Evolutionary conservation across 2,888 invertebrate genomes (phyloP).

Genomic region (Eristalinus sepulchralis): DNA sequence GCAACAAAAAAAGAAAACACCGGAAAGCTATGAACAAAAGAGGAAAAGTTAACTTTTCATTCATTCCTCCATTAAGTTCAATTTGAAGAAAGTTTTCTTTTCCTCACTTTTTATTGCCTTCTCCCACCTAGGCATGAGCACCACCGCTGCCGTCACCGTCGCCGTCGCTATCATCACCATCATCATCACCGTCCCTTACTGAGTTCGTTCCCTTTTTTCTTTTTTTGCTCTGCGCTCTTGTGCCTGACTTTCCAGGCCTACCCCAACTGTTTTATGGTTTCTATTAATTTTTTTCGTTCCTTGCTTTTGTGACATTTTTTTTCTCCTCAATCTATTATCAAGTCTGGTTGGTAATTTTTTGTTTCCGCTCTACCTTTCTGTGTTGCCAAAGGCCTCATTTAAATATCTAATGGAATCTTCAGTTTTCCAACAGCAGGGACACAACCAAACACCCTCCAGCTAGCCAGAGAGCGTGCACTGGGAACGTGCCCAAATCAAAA

Average conservation of each 20-base stretch:
- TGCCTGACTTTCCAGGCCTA: background rate
- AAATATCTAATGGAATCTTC: slow-evolving; percentile 38
- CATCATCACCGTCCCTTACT: background rate
- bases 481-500: slow-evolving; percentile 45
- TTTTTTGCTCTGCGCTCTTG: background rate
- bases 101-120: slow-evolving; percentile 37
- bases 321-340: background rate
- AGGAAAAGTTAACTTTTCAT: slow-evolving; percentile 39
- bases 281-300: background rate
- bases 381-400: slow-evolving; percentile 15
- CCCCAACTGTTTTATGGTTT: slow-evolving; percentile 7
- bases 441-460: background rate
- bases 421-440: slow-evolving; percentile 6
- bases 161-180: background rate
- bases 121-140: slow-evolving; percentile 20
- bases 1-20: background rate
- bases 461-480: background rate
- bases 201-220: background rate
- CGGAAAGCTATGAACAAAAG: slow-evolving; percentile 4
- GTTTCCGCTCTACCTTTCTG: slow-evolving; percentile 8
- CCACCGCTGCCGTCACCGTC: background rate
- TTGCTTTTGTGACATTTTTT: background rate
- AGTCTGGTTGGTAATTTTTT: slow-evolving; percentile 20
- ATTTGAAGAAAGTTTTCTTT: slow-evolving; percentile 47
- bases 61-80: slow-evolving; percentile 33